Percentiles rank a stretch among this genome's conserved stretches.
Conservation (phyloP, 2,888 invertebrate species). For the Melitaea athalia region DNA sequence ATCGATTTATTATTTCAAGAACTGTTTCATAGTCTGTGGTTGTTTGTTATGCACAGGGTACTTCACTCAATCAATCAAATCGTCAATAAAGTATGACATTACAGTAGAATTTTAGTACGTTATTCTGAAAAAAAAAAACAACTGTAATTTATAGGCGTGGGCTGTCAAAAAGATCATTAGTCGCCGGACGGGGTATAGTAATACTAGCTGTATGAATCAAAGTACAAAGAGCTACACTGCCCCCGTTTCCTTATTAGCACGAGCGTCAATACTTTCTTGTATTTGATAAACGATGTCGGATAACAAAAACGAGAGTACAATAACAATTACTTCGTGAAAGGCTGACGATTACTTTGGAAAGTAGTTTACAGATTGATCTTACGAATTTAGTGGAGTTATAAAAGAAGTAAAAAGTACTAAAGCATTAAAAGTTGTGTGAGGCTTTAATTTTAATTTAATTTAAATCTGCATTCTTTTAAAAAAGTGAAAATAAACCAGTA, state of each 20-base stretch:
- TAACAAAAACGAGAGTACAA: conserved; percentile 68
- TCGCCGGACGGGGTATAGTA: too few relatives aligned
- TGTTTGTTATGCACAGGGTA: too few relatives aligned
- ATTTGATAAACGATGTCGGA: conserved; percentile 54
- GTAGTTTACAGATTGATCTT: conserved; percentile 65
- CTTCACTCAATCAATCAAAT: too few relatives aligned
- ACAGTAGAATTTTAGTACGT: too few relatives aligned
- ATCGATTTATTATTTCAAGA: too few relatives aligned
- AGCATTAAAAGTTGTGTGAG: conserved; percentile 6
- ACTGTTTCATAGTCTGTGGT: too few relatives aligned
- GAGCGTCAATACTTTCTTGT: conserved; percentile 45
- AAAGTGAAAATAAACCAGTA: background rate
- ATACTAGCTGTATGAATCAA: conserved; percentile 1
- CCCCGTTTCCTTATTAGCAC: conserved; percentile 19
- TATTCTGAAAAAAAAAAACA: too few relatives aligned
- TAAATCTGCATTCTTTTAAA: too few relatives aligned
- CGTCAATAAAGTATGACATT: too few relatives aligned
- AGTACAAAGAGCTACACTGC: conserved; percentile 8
- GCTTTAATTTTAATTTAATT: background rate
- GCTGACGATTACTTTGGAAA: conserved; percentile 70
- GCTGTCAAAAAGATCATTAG: too few relatives aligned
- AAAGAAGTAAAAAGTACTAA: conserved; percentile 45
- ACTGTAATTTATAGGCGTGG: too few relatives aligned
- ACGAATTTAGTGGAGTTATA: conserved; percentile 51
- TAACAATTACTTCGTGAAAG: conserved; percentile 73